Conservation (phyloP, 2,888 invertebrate species). For the Dendrolimus pini region DNA sequence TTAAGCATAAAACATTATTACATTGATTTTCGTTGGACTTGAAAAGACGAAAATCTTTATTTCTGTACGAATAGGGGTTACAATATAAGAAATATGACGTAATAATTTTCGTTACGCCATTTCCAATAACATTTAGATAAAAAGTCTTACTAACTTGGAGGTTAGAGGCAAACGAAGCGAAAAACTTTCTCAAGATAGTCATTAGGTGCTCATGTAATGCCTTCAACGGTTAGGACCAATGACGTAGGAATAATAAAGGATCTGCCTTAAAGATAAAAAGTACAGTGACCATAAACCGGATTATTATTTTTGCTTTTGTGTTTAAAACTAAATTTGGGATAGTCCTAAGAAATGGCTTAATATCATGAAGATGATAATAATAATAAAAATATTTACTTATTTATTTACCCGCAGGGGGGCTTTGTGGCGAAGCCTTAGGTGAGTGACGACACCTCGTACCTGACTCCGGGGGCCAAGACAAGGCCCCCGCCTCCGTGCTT, state of each 20-base stretch:
- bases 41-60: background rate
- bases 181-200: constrained; percentile 55
- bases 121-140: background rate
- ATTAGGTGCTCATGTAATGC: constrained; percentile 36
- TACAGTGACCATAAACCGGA: too few species aligned
- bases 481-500: too few species aligned
- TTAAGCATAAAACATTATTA: background rate
- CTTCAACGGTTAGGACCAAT: constrained; percentile 7
- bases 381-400: too few species aligned
- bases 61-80: background rate
- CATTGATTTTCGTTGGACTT: background rate
- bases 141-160: background rate
- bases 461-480: too few species aligned
- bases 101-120: background rate
- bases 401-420: too few species aligned
- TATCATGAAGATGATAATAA: too few species aligned
- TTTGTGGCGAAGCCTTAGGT: too few species aligned
- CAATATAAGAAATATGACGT: background rate
- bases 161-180: constrained; percentile 31
- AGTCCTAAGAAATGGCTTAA: too few species aligned
- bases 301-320: too few species aligned
- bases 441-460: too few species aligned
- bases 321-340: too few species aligned
- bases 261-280: background rate
- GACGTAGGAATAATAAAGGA: constrained; percentile 2